A percentile compares a stretch with the other conserved stretches of the same genome.
Conservation (phyloP, 2,888 invertebrate genomes). For the Hofmannophila pseudospretella region DNA sequence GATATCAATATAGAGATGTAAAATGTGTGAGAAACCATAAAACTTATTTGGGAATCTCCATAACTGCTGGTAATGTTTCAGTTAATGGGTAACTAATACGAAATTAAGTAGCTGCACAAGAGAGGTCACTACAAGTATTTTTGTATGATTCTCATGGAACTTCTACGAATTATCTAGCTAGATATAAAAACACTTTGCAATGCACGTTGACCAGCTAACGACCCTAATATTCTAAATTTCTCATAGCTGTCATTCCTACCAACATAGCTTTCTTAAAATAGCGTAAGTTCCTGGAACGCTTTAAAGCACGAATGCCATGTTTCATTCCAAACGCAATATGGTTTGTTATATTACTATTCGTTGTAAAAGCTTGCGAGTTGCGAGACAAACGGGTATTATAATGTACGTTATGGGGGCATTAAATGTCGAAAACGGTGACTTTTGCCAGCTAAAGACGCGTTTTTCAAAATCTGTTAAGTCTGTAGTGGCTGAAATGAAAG, state of each 20-base stretch:
- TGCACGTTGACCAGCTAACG: background rate
- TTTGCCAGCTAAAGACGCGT: constrained; percentile 12
- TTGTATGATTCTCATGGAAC: too few relatives aligned
- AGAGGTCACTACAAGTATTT: too few relatives aligned
- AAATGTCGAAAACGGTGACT: constrained; percentile 36
- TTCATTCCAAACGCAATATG: constrained; percentile 21
- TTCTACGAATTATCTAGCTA: too few relatives aligned
- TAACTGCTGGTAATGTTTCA: too few relatives aligned
- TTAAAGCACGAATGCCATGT: constrained; percentile 20
- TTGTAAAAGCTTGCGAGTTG: constrained; percentile 22
- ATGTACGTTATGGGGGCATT: constrained; percentile 41
- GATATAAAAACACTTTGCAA: too few relatives aligned
- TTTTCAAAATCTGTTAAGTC: constrained; percentile 1
- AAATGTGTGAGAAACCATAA: too few relatives aligned
- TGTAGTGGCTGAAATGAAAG: background rate
- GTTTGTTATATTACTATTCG: constrained; percentile 18
- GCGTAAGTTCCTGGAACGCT: constrained; percentile 21
- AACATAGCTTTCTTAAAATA: constrained; percentile 25
- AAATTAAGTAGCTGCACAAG: too few relatives aligned
- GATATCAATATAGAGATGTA: too few relatives aligned
- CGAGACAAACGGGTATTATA: constrained; percentile 39
- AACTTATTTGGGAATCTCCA: too few relatives aligned
- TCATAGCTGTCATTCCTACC: constrained; percentile 14
- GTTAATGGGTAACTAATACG: too few relatives aligned
- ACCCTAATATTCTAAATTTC: constrained; percentile 18